Conservation (phyloP, 92 coral and sea anemone genomes). For the Palythoa grandis region DNA sequence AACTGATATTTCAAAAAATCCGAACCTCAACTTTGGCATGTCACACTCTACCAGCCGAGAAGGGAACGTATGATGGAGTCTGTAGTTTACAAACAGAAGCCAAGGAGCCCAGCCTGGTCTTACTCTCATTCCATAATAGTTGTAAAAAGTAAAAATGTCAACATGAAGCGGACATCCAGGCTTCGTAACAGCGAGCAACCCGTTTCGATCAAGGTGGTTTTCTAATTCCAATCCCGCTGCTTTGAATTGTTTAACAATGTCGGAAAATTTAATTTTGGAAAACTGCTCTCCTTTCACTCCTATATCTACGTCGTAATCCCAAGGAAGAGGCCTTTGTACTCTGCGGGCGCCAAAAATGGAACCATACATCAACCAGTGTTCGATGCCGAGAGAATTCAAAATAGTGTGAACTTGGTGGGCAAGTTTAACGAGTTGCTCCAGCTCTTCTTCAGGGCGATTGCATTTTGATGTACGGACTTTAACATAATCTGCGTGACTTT, state of each 20-base stretch:
- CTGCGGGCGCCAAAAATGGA: conserved; percentile 76
- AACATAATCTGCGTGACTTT: conserved; percentile 47
- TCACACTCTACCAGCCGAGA: conserved; percentile 71
- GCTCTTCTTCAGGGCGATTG: conserved; percentile 42
- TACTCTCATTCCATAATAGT: conserved; percentile 64
- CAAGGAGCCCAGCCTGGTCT: conserved; percentile 78
- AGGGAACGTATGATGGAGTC: conserved; percentile 74
- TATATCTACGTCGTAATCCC: conserved; percentile 81
- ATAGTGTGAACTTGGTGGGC: conserved; percentile 61
- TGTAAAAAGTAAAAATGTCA: conserved; percentile 69
- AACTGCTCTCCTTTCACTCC: conserved; percentile 67
- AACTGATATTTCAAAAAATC: conserved; percentile 67
- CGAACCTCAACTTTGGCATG: conserved; percentile 69
- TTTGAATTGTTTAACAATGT: conserved; percentile 49
- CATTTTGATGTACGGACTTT: conserved; percentile 42
- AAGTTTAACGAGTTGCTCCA: conserved; percentile 54
- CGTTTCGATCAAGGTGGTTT: conserved; percentile 57
- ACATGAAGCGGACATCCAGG: conserved; percentile 56
- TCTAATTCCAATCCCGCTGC: conserved; percentile 45
- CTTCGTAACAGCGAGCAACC: conserved; percentile 46
- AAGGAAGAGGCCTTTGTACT: conserved; percentile 62
- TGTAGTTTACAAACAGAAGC: conserved; percentile 66
- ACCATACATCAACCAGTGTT: conserved; percentile 83
- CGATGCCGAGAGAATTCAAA: conserved; percentile 46
- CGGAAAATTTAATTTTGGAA: conserved; percentile 36